Percentiles rank a stretch among this genome's conserved stretches.
Conservation (phyloP, 2,113 vertebrate genomes). For the Bos taurus region DNA sequence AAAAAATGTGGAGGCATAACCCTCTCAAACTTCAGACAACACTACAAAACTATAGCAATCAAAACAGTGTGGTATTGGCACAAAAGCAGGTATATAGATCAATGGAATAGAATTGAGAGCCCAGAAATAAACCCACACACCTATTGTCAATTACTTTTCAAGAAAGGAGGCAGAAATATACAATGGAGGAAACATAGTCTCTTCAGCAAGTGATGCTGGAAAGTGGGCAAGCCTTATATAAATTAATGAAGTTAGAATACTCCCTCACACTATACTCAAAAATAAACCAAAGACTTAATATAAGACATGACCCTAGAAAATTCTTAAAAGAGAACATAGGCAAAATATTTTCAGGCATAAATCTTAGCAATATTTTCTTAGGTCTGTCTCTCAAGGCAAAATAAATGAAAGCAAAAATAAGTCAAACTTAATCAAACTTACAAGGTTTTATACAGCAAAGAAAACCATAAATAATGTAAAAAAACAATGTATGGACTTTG, state of each 20-base stretch:
- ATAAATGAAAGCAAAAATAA: background rate
- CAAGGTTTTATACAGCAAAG: background rate
- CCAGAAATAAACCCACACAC: background rate
- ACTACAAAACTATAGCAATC: background rate
- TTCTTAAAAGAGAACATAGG: background rate
- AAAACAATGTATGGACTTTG: background rate
- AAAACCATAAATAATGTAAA: background rate
- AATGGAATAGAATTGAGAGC: background rate
- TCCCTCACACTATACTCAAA: background rate
- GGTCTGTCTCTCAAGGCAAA: background rate
- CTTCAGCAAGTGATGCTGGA: background rate
- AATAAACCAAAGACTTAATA: background rate
- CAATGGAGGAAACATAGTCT: background rate
- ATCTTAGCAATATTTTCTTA: background rate
- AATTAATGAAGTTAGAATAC: background rate
- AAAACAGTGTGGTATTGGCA: background rate
- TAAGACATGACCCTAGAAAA: background rate
- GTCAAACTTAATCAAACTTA: background rate
- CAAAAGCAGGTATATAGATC: background rate
- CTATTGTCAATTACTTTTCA: background rate
- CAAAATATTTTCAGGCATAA: background rate
- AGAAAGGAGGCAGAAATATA: background rate
- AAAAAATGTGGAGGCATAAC: background rate
- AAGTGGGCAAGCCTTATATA: background rate
- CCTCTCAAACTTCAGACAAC: background rate